Percentiles rank a stretch among this genome's conserved stretches.
These are phyloP conservation scores for Clunio marinus DNA, from an alignment of 2,888 invertebrate genomes.

Conservation along the genomic window DNA sequence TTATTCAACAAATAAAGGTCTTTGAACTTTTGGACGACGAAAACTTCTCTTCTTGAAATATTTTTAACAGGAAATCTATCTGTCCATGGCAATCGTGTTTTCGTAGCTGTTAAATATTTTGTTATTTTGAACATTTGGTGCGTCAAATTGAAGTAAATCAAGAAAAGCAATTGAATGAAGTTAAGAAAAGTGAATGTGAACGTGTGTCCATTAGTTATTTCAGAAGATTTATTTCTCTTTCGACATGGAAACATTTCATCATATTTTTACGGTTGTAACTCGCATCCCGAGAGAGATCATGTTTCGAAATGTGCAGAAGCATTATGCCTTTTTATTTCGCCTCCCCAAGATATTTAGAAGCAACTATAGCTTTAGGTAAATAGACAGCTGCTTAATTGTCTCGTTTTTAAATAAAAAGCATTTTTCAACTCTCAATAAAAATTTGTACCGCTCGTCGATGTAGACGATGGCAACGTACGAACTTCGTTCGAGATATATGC, in stretches of 20 bases:
- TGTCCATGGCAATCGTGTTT: too few relatives aligned
- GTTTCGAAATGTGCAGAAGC: conserved; percentile 19
- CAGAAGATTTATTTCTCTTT: not conserved
- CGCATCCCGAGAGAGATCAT: conserved; percentile 5
- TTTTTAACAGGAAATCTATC: conserved; percentile 14
- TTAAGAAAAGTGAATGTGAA: not conserved
- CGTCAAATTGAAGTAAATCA: not conserved
- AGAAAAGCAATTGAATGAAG: too few relatives aligned
- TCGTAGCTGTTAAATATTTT: too few relatives aligned
- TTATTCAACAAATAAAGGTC: conserved; percentile 22
- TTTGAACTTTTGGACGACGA: conserved; percentile 30
- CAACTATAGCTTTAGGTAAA: conserved; percentile 26
- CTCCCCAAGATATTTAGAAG: not conserved
- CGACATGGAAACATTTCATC: not conserved
- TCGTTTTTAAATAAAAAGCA: conserved; percentile 17
- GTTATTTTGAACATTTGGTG: too few relatives aligned
- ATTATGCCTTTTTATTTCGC: not conserved
- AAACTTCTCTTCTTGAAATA: not conserved
- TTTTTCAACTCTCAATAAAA: conserved; percentile 30
- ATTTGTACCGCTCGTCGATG: not conserved
- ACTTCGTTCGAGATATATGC: conserved; percentile 28
- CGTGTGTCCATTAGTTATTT: not conserved
- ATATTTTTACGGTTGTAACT: not conserved
- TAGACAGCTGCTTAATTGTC: conserved; percentile 35
- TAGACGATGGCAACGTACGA: too few relatives aligned